A percentile compares a stretch with the other conserved stretches of the same genome.
Conservation (phyloP, 2,113 vertebrate species). For the Chamaetylas fuelleborni region DNA sequence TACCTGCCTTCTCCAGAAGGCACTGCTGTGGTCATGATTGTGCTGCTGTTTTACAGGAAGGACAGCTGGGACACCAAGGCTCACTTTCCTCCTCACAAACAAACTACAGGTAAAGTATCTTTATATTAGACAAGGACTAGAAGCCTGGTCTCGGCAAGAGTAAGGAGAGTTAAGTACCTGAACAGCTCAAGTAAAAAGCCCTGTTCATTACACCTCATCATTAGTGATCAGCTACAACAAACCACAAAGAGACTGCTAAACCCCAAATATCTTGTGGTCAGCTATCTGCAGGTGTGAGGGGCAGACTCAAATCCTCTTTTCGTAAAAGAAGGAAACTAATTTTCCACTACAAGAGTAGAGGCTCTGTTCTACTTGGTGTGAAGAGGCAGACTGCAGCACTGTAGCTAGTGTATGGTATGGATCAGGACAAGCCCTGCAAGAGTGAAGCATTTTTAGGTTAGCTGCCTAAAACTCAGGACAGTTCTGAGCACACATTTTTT, state of each 20-base stretch:
- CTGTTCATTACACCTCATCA: rapidly evolving
- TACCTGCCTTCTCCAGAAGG: neutral
- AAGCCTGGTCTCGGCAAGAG: neutral
- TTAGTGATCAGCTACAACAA: neutral
- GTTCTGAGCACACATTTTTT: neutral
- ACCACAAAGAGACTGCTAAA: neutral
- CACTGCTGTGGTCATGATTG: neutral
- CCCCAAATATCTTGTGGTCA: neutral
- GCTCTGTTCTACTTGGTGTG: neutral
- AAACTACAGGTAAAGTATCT: neutral
- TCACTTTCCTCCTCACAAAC: neutral
- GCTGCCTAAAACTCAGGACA: neutral
- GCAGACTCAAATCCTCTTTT: neutral
- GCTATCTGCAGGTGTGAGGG: neutral
- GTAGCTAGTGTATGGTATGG: neutral
- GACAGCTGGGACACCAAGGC: neutral
- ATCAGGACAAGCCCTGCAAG: neutral
- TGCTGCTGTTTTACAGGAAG: neutral
- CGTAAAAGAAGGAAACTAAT: neutral
- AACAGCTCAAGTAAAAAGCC: neutral
- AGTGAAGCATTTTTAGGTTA: neutral
- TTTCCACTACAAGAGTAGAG: neutral
- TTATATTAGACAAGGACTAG: neutral
- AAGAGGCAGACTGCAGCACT: neutral
- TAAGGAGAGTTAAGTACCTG: neutral